phyloP scores from a whole-genome alignment of 1,140 invertebrate species.

The Batillaria attramentaria region DNA sequence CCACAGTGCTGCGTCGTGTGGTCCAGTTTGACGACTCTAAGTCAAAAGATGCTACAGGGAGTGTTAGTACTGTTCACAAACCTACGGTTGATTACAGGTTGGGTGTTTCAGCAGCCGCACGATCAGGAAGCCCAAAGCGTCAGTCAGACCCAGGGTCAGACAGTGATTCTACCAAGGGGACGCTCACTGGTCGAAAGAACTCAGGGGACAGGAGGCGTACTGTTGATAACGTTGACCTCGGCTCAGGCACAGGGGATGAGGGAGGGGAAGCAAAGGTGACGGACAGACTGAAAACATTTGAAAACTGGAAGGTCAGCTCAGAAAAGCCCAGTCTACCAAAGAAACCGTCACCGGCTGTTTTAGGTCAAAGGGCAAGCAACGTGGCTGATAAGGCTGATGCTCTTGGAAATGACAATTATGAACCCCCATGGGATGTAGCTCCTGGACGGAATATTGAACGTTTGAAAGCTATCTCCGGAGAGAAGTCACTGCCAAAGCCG shows the following conservation, averaged over 20 bases:
- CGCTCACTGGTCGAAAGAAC: neutral
- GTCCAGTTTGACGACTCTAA: slow-evolving; percentile 1
- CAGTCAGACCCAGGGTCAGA: slow-evolving; percentile 13
- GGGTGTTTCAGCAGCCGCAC: neutral
- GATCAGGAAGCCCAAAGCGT: slow-evolving; percentile 9
- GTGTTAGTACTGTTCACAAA: neutral
- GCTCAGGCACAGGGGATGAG: neutral
- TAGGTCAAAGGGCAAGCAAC: neutral
- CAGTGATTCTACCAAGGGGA: neutral
- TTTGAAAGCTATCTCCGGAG: neutral
- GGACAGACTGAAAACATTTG: slow-evolving; percentile 14
- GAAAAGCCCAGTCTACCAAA: slow-evolving; percentile 26
- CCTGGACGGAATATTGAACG: slow-evolving; percentile 18
- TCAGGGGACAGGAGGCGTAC: slow-evolving; percentile 21
- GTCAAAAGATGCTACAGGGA: neutral
- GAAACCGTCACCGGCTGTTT: neutral
- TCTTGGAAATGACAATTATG: slow-evolving; percentile 7
- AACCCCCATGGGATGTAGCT: slow-evolving; percentile 16
- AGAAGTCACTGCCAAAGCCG: neutral
- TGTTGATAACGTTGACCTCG: slow-evolving; percentile 19
- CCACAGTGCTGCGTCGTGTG: slow-evolving; percentile 9
- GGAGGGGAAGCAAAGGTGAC: slow-evolving; percentile 1
- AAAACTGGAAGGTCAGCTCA: neutral
- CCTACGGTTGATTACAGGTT: slow-evolving; percentile 14
- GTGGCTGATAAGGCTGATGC: neutral